These are phyloP conservation scores for Raphicerus campestris DNA, from an alignment of 2,113 vertebrate species.

Conservation along the genomic window DNA sequence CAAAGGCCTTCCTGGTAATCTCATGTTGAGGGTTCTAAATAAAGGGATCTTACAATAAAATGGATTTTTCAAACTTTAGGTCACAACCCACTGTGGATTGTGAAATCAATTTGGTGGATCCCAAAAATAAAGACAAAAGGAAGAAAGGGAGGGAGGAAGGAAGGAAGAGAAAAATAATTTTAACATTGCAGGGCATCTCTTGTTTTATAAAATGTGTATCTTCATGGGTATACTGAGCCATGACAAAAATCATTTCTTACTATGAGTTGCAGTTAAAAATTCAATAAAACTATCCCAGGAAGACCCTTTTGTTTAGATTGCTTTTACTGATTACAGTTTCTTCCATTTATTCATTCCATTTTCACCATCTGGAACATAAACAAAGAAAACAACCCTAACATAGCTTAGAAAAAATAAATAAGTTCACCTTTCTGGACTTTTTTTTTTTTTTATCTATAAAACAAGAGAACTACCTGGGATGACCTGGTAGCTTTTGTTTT, in stretches of 20 bases:
- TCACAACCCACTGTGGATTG: background rate
- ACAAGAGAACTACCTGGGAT: background rate
- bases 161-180: background rate
- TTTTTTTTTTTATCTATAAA: background rate
- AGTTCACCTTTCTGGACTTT: background rate
- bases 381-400: background rate
- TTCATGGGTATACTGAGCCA: background rate
- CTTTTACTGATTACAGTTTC: background rate
- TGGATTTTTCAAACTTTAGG: background rate
- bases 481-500: background rate
- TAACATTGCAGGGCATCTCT: background rate
- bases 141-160: rapidly evolving
- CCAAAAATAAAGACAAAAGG: background rate
- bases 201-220: background rate
- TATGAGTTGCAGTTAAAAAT: background rate
- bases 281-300: background rate
- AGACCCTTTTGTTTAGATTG: background rate
- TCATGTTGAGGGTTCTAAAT: background rate
- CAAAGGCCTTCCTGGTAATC: background rate
- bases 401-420: background rate
- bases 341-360: slow-evolving; percentile 30
- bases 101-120: background rate
- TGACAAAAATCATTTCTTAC: background rate
- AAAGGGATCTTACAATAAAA: background rate
- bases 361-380: slow-evolving; percentile 18